phyloP scores from a whole-genome alignment of 2,888 invertebrate species.

The Chamaedrilus cognettii region DNA sequence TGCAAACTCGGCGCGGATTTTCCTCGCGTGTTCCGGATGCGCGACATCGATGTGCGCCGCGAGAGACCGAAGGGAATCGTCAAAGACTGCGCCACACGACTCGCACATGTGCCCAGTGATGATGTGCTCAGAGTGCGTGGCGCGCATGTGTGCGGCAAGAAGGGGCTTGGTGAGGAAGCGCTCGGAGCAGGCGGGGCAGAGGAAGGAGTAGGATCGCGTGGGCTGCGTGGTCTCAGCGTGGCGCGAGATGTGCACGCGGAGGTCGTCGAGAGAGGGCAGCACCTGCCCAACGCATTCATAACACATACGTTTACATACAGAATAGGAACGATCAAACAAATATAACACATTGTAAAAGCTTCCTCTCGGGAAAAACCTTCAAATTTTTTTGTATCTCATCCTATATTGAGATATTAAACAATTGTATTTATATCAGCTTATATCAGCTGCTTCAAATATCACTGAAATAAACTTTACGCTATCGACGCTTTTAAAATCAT shows the following conservation, averaged over 20 bases:
- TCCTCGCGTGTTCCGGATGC: neutral
- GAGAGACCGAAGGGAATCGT: neutral
- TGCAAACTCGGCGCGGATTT: neutral
- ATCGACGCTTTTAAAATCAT: no score
- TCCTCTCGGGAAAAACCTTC: no score
- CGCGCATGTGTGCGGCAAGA: neutral
- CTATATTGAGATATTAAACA: no score
- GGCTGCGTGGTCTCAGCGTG: neutral
- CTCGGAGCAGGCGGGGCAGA: neutral
- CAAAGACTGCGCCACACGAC: conserved; percentile 3
- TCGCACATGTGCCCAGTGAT: conserved; percentile 4
- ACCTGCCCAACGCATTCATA: no score
- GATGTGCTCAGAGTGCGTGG: neutral
- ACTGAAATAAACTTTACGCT: no score
- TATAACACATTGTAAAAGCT: no score
- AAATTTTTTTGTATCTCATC: no score
- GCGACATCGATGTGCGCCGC: neutral
- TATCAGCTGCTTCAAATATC: no score
- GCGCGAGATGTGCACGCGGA: neutral
- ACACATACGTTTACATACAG: no score
- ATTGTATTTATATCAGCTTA: no score
- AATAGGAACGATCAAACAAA: no score
- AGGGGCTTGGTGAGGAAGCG: neutral
- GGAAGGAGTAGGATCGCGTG: neutral
- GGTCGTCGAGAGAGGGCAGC: neutral